Conservation (phyloP, 2,888 invertebrate genomes). For the Maniola hyperantus region DNA sequence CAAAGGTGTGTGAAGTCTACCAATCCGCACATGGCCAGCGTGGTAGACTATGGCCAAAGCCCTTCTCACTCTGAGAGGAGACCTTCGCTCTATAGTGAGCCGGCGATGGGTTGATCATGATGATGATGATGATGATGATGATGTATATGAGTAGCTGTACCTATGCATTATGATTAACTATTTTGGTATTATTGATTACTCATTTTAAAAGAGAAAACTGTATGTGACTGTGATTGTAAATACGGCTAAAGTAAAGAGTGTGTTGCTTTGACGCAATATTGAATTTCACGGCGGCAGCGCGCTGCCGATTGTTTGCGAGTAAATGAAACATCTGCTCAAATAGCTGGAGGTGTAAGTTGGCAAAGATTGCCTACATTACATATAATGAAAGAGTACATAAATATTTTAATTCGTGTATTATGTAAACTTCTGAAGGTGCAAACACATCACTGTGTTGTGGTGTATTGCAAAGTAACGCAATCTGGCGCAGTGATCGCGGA, state of each 20-base stretch:
- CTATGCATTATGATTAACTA: constrained; percentile 1
- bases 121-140: no score
- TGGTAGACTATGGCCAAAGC: no score
- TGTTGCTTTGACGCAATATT: constrained; percentile 52
- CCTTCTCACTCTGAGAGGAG: no score
- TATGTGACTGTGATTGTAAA: neutral
- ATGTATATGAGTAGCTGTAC: neutral
- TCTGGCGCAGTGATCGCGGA: no score
- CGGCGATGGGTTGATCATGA: no score
- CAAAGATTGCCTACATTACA: neutral
- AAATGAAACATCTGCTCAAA: constrained; percentile 55
- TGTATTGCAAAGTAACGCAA: no score
- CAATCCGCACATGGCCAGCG: no score
- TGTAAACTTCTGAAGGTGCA: no score
- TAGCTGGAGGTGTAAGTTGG: constrained; percentile 54
- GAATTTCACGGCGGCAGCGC: constrained; percentile 53
- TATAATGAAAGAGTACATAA: neutral
- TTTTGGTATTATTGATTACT: constrained; percentile 5
- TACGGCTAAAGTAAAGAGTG: constrained; percentile 31
- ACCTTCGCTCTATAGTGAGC: no score
- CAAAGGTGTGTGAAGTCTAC: no score
- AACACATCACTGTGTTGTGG: no score
- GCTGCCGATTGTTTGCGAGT: constrained; percentile 54
- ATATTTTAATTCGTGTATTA: no score
- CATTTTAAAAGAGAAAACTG: constrained; percentile 6